Percentiles rank a stretch among this genome's conserved stretches.
Evolutionary conservation across 92 coral and sea anemone genomes (phyloP).

Genomic region (Zoanthus gigantus): DNA sequence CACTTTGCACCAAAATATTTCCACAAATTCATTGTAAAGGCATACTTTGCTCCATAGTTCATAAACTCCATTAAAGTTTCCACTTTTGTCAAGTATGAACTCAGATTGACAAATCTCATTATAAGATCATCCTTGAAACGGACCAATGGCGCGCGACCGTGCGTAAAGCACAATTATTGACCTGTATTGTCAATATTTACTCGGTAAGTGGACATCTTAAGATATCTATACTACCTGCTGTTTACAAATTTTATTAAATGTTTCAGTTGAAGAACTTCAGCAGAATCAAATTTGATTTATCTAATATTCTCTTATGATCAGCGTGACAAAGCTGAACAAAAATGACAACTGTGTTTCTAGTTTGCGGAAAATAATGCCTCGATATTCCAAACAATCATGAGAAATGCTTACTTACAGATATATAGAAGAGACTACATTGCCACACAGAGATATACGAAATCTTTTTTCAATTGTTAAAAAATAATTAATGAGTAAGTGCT

Average conservation of each 20-base stretch:
- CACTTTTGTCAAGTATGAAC: constrained; percentile 54
- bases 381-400: too few relatives aligned
- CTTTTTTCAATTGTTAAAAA: too few relatives aligned
- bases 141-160: constrained; percentile 58
- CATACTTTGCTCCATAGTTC: not conserved
- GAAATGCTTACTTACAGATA: too few relatives aligned
- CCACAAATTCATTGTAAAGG: constrained; percentile 6
- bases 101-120: constrained; percentile 67
- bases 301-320: not conserved
- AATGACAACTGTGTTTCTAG: not conserved
- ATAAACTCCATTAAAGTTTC: constrained; percentile 23
- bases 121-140: constrained; percentile 69
- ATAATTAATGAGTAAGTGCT: too few relatives aligned
- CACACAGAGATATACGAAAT: too few relatives aligned
- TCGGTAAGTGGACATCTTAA: not conserved
- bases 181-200: constrained; percentile 48
- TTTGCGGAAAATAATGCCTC: too few relatives aligned
- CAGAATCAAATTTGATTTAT: not conserved
- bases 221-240: constrained; percentile 1
- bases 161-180: constrained; percentile 7
- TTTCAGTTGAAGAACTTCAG: not conserved
- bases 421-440: too few relatives aligned
- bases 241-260: constrained; percentile 2
- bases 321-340: not conserved
- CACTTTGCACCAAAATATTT: not conserved